Base-by-base conservation (phyloP, 2,888 invertebrate genomes). In the Chromoteleia sp. region DNA sequence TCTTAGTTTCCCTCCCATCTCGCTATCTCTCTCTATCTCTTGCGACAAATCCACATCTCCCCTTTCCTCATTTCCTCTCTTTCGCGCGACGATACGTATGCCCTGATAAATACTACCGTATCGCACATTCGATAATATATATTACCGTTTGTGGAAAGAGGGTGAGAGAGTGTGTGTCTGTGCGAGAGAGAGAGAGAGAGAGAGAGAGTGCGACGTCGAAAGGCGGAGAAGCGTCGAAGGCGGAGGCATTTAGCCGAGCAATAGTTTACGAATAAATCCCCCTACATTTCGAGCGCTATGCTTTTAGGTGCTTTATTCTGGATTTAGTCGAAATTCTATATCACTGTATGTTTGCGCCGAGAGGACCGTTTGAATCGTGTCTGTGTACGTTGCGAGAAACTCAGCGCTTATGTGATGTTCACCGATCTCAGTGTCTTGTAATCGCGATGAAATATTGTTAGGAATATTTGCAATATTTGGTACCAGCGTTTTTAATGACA, bases 191-290 rank as follows among this genome's bases (percentile, higher is more conserved):
- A 15, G 50, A 12, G n/a, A 19, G 33, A 14, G 41, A 88, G 33
- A 67, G 58, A 58, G 43, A 63, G 78, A 74, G 68, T 14, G 67
- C 61, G 48, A 65, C 65, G 73, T 59, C 76, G 76, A 82, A 82
- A 76, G 73, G 70, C 70, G 76, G 61, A 59, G 70, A 79, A 73
- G 82, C 67, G 78, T 75, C 81, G 81, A 78, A 75, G 81, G 81
- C 74, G 83, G 73, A 78, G 79, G 83, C 83, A 81, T 83, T 83
- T 83, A 81, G 81, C 84, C 85, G 84, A 77, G 87, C 87, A 87
- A 88, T 88, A 91, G 90, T 90, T 91, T 91, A 90, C 88, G 87
- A 89, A 90, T 91, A 91, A 91, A 91, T 91, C 89, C 90, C 89
- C 89, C 89, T 89, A 89, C 89, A 89, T 88, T 89, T 89, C 89